Conservation (phyloP, 2,888 invertebrate genomes). For the Apodemia hepburni region DNA sequence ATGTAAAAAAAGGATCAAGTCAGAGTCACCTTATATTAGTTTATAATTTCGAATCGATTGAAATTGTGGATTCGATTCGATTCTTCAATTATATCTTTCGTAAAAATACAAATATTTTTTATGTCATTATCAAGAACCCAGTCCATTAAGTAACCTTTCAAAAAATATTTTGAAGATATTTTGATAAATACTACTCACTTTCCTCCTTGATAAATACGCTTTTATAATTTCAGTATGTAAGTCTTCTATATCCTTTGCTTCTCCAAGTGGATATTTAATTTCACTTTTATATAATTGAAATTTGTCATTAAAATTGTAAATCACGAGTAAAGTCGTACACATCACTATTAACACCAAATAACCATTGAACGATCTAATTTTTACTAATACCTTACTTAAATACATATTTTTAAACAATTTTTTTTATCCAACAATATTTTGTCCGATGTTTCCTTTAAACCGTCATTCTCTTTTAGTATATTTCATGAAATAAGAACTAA, state of each 20-base stretch:
- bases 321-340: conserved; percentile 24
- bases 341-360: conserved; percentile 23
- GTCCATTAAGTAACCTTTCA: no score
- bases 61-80: no score
- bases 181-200: conserved; percentile 35
- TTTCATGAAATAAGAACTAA: neutral
- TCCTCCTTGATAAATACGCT: conserved; percentile 37
- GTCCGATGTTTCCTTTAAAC: neutral
- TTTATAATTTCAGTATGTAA: conserved; percentile 31
- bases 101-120: no score
- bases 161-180: no score
- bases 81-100: no score
- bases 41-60: no score
- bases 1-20: no score
- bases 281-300: conserved; percentile 2
- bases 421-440: neutral
- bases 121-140: no score
- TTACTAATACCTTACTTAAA: conserved; percentile 17
- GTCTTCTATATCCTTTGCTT: neutral
- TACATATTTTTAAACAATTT: conserved; percentile 16
- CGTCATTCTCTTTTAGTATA: neutral
- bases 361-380: conserved; percentile 19
- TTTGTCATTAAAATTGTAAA: conserved; percentile 23
- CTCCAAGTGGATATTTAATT: conserved; percentile 13
- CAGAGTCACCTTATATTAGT: no score